Evolutionary conservation across 35 echinoderm and acorn worm genomes (phyloP).

Genomic region (Chiridota heheva): DNA sequence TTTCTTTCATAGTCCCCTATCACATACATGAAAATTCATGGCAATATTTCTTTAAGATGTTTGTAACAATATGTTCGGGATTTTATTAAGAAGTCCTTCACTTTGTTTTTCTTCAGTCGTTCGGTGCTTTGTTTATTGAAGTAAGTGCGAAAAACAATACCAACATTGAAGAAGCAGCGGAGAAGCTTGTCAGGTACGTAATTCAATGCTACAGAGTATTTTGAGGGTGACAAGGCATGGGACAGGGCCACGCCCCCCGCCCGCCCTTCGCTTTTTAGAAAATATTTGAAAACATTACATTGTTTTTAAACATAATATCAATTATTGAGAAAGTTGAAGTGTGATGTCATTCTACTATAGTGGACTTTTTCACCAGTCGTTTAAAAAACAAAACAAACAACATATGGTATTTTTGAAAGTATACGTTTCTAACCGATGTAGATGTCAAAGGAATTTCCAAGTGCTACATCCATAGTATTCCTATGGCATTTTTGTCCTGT

Average conservation of each 20-base stretch:
- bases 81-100: too few relatives aligned
- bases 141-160: slow-evolving; percentile 85
- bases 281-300: not conserved
- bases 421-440: too few relatives aligned
- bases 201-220: not conserved
- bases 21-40: too few relatives aligned
- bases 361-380: not conserved
- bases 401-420: too few relatives aligned
- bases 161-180: slow-evolving; percentile 80
- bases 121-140: slow-evolving; percentile 84
- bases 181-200: slow-evolving; percentile 83
- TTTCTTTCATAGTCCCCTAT: too few relatives aligned
- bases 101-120: slow-evolving; percentile 68
- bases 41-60: too few relatives aligned
- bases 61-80: too few relatives aligned
- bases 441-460: too few relatives aligned
- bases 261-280: not conserved
- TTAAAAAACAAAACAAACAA: not conserved
- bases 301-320: not conserved
- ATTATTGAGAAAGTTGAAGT: not conserved
- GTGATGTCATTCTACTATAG: not conserved
- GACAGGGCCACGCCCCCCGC: too few relatives aligned
- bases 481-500: too few relatives aligned
- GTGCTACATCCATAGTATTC: too few relatives aligned
- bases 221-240: not conserved